Evolutionary conservation across 2,888 invertebrate genomes (phyloP).

Genomic region (Esperia sulphurella): DNA sequence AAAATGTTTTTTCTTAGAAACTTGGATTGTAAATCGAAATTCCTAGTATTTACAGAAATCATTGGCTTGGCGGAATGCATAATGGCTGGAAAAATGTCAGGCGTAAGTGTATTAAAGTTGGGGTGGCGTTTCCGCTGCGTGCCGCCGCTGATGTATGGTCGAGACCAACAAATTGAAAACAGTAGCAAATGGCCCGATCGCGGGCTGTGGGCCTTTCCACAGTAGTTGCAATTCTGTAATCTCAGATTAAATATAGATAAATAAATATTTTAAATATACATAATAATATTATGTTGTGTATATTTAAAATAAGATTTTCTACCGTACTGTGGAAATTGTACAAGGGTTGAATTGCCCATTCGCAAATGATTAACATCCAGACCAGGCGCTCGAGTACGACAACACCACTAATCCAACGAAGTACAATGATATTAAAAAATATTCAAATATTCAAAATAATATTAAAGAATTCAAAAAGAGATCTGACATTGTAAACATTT

Average conservation of each 20-base stretch:
- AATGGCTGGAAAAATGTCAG: constrained; percentile 70
- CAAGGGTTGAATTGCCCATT: too few relatives aligned
- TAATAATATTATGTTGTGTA: too few relatives aligned
- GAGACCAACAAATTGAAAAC: constrained; percentile 67
- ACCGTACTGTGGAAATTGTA: too few relatives aligned
- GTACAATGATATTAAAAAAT: too few relatives aligned
- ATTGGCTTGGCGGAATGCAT: constrained; percentile 64
- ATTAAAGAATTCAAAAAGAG: too few relatives aligned
- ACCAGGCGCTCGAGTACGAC: too few relatives aligned
- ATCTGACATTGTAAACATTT: too few relatives aligned
- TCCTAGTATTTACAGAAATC: constrained; percentile 52
- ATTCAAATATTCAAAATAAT: too few relatives aligned
- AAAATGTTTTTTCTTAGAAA: constrained; percentile 29
- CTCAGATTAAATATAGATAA: background rate
- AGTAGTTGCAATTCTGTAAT: constrained; percentile 27
- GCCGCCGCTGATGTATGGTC: constrained; percentile 62
- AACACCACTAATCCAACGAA: too few relatives aligned
- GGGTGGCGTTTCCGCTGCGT: constrained; percentile 48
- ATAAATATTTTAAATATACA: background rate
- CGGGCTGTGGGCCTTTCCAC: constrained; percentile 37
- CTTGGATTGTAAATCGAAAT: constrained; percentile 34
- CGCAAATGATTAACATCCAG: too few relatives aligned
- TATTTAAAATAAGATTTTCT: too few relatives aligned
- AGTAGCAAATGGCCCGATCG: constrained; percentile 68
- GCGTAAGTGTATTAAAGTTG: constrained; percentile 69